Evolutionary conservation across 2,113 vertebrate genomes (phyloP).

Genomic region (Sakesphorus luctuosus): DNA sequence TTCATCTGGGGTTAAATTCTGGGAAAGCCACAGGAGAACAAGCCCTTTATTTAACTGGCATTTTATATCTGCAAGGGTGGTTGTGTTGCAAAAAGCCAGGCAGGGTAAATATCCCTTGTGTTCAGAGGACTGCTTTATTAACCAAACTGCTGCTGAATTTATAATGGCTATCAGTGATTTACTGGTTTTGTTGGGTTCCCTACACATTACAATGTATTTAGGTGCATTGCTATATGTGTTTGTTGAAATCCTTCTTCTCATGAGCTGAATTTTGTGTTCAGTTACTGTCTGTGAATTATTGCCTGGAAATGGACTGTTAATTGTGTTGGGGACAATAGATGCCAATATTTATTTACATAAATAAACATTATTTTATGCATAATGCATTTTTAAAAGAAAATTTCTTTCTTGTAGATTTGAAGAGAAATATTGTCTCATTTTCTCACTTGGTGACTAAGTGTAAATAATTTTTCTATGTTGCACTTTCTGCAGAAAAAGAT

Average conservation of each 20-base stretch:
- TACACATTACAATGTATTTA: not conserved
- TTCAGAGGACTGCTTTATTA: not conserved
- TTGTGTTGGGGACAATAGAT: not conserved
- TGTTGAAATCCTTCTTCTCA: not conserved
- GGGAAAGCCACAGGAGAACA: not conserved
- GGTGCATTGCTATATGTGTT: not conserved
- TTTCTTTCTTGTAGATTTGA: not conserved
- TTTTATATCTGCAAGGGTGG: not conserved
- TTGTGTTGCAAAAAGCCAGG: not conserved
- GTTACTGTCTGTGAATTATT: not conserved
- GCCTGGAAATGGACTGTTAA: not conserved
- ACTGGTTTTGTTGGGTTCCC: not conserved
- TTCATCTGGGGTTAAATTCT: slow-evolving; percentile 32
- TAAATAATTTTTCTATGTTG: not conserved
- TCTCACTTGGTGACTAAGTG: not conserved
- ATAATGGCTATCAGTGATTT: not conserved
- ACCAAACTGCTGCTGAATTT: not conserved
- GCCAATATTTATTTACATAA: slow-evolving; percentile 6
- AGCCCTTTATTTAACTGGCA: not conserved
- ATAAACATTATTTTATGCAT: not conserved
- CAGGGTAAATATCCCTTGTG: not conserved
- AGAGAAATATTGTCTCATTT: not conserved
- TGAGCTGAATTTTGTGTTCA: not conserved
- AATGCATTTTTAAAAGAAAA: not conserved
- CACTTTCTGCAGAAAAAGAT: not conserved